Evolutionary conservation across 2,797 vertebrate species (phyloP).

Genomic region (Aplochiton taeniatus): DNA sequence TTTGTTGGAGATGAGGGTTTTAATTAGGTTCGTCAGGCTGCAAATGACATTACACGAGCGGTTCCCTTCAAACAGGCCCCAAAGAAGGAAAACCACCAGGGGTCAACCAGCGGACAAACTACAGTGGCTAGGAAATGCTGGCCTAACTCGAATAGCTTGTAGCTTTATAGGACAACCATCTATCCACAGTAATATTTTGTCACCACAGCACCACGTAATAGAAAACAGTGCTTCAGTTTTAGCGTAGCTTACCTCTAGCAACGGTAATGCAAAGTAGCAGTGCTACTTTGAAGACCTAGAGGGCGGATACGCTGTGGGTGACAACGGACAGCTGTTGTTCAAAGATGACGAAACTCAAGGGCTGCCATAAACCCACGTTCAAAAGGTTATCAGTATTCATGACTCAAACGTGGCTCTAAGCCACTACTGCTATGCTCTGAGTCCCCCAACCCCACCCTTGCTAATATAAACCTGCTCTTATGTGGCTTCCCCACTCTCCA

Average conservation of each 20-base stretch:
- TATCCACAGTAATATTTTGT: too few relatives aligned
- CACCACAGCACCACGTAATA: too few relatives aligned
- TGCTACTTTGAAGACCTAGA: too few relatives aligned
- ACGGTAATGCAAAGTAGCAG: too few relatives aligned
- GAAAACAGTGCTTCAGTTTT: too few relatives aligned
- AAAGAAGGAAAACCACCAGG: slow-evolving; percentile 58
- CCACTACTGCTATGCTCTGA: slow-evolving; percentile 41
- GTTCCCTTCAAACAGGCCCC: slow-evolving; percentile 55
- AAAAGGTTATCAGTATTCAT: slow-evolving; percentile 62
- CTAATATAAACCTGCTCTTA: slow-evolving; percentile 70
- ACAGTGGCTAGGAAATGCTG: too few relatives aligned
- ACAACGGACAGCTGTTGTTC: slow-evolving; percentile 24
- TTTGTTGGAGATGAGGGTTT: slow-evolving; percentile 74
- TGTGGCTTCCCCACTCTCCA: slow-evolving; percentile 67
- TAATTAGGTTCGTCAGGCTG: slow-evolving; percentile 74
- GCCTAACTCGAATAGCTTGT: too few relatives aligned
- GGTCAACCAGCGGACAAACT: slow-evolving; percentile 56
- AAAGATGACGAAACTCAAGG: slow-evolving; percentile 42
- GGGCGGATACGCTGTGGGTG: slow-evolving; percentile 15
- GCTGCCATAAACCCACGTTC: slow-evolving; percentile 32
- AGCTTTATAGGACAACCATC: too few relatives aligned
- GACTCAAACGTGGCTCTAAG: slow-evolving; percentile 56
- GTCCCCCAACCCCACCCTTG: slow-evolving; percentile 59
- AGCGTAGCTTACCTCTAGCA: too few relatives aligned
- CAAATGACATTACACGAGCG: slow-evolving; percentile 64